Percentiles rank a stretch among this genome's conserved stretches.
These are phyloP conservation scores for Micropterix aruncella DNA, from an alignment of 2,888 invertebrate species.

Conservation along the genomic window DNA sequence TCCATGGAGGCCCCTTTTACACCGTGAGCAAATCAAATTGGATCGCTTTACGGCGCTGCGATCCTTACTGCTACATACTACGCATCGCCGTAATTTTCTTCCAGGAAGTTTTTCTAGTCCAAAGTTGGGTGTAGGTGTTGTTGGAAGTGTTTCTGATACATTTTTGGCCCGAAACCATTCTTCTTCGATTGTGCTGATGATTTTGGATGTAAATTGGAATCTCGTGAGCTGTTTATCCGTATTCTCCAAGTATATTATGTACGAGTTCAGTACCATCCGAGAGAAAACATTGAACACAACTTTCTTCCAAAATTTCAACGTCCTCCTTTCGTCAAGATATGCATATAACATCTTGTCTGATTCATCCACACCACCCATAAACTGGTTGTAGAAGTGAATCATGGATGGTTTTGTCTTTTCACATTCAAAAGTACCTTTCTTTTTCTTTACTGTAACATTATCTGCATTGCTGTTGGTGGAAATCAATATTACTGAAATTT, in stretches of 20 bases:
- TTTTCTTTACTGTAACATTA: constrained; percentile 9
- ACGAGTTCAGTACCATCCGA: constrained; percentile 14
- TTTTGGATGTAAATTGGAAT: constrained; percentile 13
- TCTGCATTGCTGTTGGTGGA: constrained; percentile 11
- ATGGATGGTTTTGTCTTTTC: constrained; percentile 9
- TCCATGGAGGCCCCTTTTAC: constrained; percentile 8
- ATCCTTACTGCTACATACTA: constrained; percentile 7
- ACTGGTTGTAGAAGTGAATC: constrained; percentile 12
- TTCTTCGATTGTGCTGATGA: constrained; percentile 12
- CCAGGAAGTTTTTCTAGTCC: constrained; percentile 10
- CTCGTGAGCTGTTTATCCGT: constrained; percentile 12
- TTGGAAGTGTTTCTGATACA: neutral
- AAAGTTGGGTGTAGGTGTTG: constrained; percentile 4
- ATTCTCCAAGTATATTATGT: constrained; percentile 14
- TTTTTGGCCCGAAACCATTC: constrained; percentile 11
- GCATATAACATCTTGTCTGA: constrained; percentile 15
- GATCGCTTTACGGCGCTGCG: constrained; percentile 6
- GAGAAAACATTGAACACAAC: constrained; percentile 14
- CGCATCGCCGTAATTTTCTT: constrained; percentile 11
- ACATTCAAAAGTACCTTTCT: constrained; percentile 5
- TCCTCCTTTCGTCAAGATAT: constrained; percentile 14
- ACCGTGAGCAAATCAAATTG: constrained; percentile 8
- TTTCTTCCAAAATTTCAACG: constrained; percentile 15
- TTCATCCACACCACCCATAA: constrained; percentile 14
- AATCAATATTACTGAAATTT: constrained; percentile 11